Conservation (phyloP, 2,888 invertebrate species). For the Drosophila buzzatii region DNA sequence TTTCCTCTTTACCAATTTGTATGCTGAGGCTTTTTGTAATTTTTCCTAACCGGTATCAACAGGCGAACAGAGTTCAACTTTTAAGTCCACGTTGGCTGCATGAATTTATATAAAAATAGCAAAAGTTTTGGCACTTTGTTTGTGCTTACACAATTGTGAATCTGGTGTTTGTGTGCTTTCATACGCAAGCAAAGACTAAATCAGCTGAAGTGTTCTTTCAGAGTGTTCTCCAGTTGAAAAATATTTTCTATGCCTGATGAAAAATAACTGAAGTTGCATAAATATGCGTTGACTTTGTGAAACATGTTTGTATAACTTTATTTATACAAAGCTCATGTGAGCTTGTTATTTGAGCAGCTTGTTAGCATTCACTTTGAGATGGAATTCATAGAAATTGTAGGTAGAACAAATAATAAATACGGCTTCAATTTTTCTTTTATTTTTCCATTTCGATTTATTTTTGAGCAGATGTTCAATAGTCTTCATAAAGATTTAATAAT, state of each 20-base stretch:
- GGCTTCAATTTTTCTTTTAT: neutral
- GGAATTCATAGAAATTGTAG: neutral
- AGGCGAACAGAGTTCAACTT: constrained; percentile 12
- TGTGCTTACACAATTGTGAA: neutral
- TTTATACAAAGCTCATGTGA: neutral
- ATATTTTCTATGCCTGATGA: neutral
- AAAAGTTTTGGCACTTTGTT: constrained; percentile 12
- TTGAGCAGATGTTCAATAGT: neutral
- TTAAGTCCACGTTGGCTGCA: neutral
- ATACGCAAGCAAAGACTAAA: constrained; percentile 15
- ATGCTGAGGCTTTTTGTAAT: constrained; percentile 9
- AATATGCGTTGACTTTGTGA: neutral
- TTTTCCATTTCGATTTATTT: neutral
- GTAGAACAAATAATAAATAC: neutral
- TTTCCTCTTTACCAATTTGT: constrained; percentile 18
- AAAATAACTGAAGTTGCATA: constrained; percentile 1
- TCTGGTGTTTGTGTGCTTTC: constrained; percentile 1
- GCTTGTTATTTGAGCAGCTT: neutral
- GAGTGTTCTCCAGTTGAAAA: neutral
- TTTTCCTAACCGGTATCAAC: constrained; percentile 49
- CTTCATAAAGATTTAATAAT: neutral
- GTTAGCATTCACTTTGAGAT: neutral
- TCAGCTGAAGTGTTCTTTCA: neutral
- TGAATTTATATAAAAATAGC: constrained; percentile 13
- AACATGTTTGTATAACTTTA: neutral